A percentile compares a stretch with the other conserved stretches of the same genome.
Conservation (phyloP, 2,888 invertebrate genomes). For the Eilema sororculum region DNA sequence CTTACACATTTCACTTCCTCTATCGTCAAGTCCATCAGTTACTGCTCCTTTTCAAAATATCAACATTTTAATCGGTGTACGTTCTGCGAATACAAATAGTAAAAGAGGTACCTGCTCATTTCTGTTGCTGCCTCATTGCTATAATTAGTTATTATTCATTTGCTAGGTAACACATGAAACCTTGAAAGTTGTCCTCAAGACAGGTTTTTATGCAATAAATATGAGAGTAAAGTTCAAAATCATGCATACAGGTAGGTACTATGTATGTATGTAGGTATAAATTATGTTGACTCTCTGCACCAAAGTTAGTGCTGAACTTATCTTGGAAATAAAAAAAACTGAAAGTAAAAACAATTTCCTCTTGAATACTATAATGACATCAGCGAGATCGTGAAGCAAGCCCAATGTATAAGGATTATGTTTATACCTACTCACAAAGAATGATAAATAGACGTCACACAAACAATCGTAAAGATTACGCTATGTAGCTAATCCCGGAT, state of each 20-base stretch:
- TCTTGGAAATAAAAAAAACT: not conserved
- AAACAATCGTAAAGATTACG: slow-evolving; percentile 32
- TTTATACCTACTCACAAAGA: not conserved
- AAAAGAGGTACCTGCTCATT: not conserved
- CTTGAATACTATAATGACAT: not conserved
- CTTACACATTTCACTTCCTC: no score
- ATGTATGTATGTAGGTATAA: not conserved
- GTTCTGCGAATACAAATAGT: no score
- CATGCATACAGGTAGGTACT: not conserved
- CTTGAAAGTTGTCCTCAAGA: not conserved
- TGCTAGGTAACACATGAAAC: not conserved
- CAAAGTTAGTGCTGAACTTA: not conserved
- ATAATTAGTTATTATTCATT: not conserved
- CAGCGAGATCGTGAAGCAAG: not conserved
- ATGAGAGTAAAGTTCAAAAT: slow-evolving; percentile 6
- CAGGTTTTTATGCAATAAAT: slow-evolving; percentile 1
- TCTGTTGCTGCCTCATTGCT: not conserved
- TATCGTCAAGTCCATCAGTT: no score
- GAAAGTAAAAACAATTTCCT: not conserved
- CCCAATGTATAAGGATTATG: not conserved
- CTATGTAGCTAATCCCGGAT: slow-evolving; percentile 33
- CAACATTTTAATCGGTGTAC: no score
- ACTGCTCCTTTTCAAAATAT: no score
- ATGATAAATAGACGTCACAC: not conserved
- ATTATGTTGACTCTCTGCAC: not conserved